Evolutionary conservation across 2,113 vertebrate genomes (phyloP), one percentile per base, ranked within the genome.

Genomic region (Bos javanicus): DNA sequence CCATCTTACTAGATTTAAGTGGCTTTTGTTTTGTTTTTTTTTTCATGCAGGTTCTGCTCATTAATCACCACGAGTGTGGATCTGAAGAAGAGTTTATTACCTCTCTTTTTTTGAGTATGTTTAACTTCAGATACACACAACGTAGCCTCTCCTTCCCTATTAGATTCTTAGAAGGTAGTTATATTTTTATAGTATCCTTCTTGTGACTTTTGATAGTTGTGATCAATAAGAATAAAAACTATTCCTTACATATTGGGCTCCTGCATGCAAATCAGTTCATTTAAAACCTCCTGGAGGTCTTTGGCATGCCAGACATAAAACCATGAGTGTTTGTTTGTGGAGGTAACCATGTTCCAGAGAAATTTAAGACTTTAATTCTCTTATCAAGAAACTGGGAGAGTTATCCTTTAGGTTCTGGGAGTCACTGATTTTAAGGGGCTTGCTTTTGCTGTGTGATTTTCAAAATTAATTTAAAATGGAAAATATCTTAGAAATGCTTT

Each of bases 91-190:
- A 99, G 98, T 99, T 99, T 99, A 99, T 99, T 99, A 99, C 99
- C 98, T 99, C 98, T 99, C 98, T 98, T 99, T 99, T 99, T 99
- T 99, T 99, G 99, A 99, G 99, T 99, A 99, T 99, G 99, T 99
- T 99, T 99, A 99, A 99, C 99, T 99, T 99, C 99, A 99, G 99
- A 99, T 99, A 99, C 99, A 99, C 99, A 99, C 99, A 99, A 99
- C 99, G 98, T 99, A 99, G 99, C 98, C 98, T 98, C 99, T 99
- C 98, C 99, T 99, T 98, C 98, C 99, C 99, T 97, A 98, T 99
- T 99, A 99, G 99, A 98, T 99, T 98, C 98, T 99, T 99, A 99
- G 99, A 99, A 99, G 99, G 99, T 99, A 99, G 99, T 99, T 99
- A 99, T 99, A 94, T 97, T 98, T 98, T 99, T 99, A 98, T 98